Percentiles rank a stretch among this genome's conserved stretches.
These are phyloP conservation scores for Incurvaria masculella DNA, from an alignment of 2,888 invertebrate genomes.

Conservation along the genomic window DNA sequence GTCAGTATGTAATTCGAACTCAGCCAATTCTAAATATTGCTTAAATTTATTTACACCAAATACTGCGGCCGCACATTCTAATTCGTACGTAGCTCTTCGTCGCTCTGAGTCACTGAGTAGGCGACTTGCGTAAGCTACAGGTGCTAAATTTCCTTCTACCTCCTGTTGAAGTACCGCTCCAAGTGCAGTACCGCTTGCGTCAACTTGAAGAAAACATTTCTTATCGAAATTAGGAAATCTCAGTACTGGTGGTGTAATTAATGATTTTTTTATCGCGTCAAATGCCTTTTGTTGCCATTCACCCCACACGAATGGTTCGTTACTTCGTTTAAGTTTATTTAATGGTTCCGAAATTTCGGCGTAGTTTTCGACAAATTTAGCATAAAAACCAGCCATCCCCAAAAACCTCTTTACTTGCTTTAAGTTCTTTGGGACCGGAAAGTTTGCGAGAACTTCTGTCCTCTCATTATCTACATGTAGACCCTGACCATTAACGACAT, in stretches of 20 bases:
- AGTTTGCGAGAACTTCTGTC: slow-evolving; percentile 5
- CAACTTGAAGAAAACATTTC: slow-evolving; percentile 4
- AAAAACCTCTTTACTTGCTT: slow-evolving; percentile 9
- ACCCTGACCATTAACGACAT: background rate
- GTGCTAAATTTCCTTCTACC: slow-evolving; percentile 6
- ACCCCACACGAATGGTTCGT: background rate
- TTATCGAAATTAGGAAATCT: slow-evolving; percentile 7
- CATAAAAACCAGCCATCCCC: slow-evolving; percentile 8
- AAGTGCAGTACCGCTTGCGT: slow-evolving; percentile 4
- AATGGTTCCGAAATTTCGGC: slow-evolving; percentile 6
- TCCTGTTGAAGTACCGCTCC: slow-evolving; percentile 7
- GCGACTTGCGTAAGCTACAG: slow-evolving; percentile 7
- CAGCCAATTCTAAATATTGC: slow-evolving; percentile 4
- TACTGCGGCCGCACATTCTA: slow-evolving; percentile 7
- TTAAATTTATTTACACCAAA: slow-evolving; percentile 8
- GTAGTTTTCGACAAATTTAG: slow-evolving; percentile 7
- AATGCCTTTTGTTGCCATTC: background rate
- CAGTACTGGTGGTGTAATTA: slow-evolving; percentile 6
- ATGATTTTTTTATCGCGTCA: background rate
- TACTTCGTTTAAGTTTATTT: background rate
- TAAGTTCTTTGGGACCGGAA: slow-evolving; percentile 5
- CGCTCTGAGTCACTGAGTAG: slow-evolving; percentile 3
- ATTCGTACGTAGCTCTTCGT: slow-evolving; percentile 3
- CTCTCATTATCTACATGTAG: slow-evolving; percentile 2
- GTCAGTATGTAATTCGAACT: slow-evolving; percentile 6